Percentiles rank a stretch among this genome's conserved stretches.
phyloP scores from a whole-genome alignment of 2,888 invertebrate genomes.

The Embidobia sp. region DNA sequence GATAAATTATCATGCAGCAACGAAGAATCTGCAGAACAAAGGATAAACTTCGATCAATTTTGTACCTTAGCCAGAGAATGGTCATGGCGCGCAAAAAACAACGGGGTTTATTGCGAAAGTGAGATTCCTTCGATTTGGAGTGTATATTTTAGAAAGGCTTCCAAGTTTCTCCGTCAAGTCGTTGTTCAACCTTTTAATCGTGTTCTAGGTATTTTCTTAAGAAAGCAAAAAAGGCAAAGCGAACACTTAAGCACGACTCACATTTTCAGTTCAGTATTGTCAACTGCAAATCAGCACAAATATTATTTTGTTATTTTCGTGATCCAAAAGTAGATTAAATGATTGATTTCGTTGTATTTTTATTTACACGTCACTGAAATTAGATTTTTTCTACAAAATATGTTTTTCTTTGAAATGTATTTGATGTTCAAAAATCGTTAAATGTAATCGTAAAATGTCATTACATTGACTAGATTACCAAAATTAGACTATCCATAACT shows the following conservation, averaged over 20 bases:
- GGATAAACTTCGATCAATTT: conserved; percentile 91
- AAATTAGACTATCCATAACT: too few relatives aligned
- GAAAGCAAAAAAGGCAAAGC: conserved; percentile 13
- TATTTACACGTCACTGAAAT: too few relatives aligned
- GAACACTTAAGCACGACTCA: conserved; percentile 1
- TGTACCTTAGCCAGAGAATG: conserved; percentile 91
- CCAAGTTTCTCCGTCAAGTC: conserved; percentile 79
- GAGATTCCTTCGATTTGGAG: conserved; percentile 81
- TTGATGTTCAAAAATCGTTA: too few relatives aligned
- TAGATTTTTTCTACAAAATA: too few relatives aligned
- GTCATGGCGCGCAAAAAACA: conserved; percentile 82
- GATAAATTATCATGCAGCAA: conserved; percentile 72
- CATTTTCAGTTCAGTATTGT: conserved; percentile 12
- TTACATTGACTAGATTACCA: too few relatives aligned
- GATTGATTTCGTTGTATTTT: too few relatives aligned
- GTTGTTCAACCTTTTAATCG: conserved; percentile 79
- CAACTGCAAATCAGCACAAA: conserved; percentile 16
- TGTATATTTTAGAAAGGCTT: conserved; percentile 79
- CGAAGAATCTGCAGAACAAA: conserved; percentile 76
- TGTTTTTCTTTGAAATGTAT: too few relatives aligned
- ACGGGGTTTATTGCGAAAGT: conserved; percentile 79
- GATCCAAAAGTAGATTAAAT: too few relatives aligned
- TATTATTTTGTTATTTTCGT: too few relatives aligned
- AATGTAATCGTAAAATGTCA: too few relatives aligned
- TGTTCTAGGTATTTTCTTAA: conserved; percentile 77